Evolutionary conservation across 2,797 vertebrate genomes (phyloP).

Genomic region (Cynopterus sphinx): DNA sequence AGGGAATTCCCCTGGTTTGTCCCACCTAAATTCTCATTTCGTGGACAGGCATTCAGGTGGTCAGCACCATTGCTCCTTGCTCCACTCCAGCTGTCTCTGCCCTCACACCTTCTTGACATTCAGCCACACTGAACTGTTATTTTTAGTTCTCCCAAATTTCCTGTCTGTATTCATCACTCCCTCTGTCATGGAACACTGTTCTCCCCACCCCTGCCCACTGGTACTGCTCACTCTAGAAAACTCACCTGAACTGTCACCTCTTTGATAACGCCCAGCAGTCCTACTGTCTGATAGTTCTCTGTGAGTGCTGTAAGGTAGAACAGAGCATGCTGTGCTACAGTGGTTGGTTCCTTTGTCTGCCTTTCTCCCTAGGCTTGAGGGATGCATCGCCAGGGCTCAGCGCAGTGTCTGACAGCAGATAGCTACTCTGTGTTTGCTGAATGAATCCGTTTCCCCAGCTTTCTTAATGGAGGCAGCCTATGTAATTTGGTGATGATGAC

Average conservation of each 20-base stretch:
- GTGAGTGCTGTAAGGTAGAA: accelerated
- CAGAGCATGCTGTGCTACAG: accelerated
- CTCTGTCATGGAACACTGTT: not conserved
- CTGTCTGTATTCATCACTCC: not conserved
- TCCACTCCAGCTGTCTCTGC: not conserved
- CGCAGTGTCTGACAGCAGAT: not conserved
- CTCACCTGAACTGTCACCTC: not conserved
- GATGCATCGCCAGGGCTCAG: not conserved
- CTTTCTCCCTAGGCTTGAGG: not conserved
- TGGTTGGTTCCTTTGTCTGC: not conserved
- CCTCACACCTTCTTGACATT: not conserved
- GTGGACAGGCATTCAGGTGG: not conserved
- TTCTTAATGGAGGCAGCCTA: not conserved
- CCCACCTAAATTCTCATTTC: not conserved
- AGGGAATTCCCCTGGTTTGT: not conserved
- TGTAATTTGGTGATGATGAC: not conserved
- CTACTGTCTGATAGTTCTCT: accelerated
- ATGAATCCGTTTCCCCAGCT: not conserved
- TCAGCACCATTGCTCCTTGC: not conserved
- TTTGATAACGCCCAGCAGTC: not conserved
- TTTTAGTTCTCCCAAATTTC: not conserved
- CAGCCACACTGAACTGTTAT: not conserved
- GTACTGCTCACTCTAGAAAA: not conserved
- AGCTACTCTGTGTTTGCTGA: not conserved
- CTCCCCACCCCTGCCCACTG: not conserved